Conservation (phyloP, 2,888 invertebrate genomes). For the Lutraria lutraria region DNA sequence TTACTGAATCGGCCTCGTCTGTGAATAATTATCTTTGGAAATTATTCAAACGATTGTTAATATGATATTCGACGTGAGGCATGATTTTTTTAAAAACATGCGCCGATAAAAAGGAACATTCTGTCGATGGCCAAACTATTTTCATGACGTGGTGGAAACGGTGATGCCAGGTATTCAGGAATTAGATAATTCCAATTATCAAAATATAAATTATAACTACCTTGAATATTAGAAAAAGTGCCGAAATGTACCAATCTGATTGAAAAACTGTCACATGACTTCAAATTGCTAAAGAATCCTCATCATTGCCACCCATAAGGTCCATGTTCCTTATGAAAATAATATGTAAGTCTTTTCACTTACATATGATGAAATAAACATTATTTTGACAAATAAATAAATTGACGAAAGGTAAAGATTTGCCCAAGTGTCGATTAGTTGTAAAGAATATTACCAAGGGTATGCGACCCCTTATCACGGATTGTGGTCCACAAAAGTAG, state of each 20-base stretch:
- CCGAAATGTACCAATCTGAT: neutral
- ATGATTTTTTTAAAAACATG: neutral
- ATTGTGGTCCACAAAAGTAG: too few relatives aligned
- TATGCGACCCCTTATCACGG: too few relatives aligned
- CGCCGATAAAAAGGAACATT: neutral
- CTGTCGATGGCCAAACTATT: conserved; percentile 25
- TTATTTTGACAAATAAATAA: too few relatives aligned
- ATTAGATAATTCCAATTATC: neutral
- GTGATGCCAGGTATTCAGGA: neutral
- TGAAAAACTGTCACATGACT: neutral
- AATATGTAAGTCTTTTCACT: too few relatives aligned
- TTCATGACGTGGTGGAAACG: neutral
- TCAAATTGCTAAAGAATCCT: neutral
- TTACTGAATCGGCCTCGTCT: neutral
- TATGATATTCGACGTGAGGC: neutral
- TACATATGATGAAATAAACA: too few relatives aligned
- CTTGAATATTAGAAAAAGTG: neutral
- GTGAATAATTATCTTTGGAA: neutral
- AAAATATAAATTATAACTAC: neutral
- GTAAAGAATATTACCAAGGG: too few relatives aligned
- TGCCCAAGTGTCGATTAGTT: too few relatives aligned
- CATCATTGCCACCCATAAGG: neutral
- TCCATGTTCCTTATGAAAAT: too few relatives aligned
- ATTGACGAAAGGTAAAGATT: too few relatives aligned
- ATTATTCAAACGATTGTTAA: neutral